Percentiles rank a stretch among this genome's conserved stretches.
Evolutionary conservation across 2,113 vertebrate species (phyloP).

Genomic region (Notechis scutatus): DNA sequence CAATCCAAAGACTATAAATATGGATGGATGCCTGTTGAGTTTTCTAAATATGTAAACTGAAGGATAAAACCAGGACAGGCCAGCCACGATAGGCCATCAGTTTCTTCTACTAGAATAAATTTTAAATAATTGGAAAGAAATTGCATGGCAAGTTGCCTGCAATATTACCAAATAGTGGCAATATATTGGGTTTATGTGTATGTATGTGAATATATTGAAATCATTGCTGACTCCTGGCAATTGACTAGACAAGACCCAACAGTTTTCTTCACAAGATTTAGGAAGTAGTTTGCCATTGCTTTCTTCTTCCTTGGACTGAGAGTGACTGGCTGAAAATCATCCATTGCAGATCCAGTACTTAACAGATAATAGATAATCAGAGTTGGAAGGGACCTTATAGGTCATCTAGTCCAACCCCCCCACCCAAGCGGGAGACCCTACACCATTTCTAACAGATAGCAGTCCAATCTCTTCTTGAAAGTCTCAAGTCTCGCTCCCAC

Average conservation of each 20-base stretch:
- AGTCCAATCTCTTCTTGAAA: too few relatives aligned
- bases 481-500: too few relatives aligned
- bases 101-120: neutral
- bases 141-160: neutral
- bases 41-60: neutral
- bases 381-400: too few relatives aligned
- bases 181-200: neutral
- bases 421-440: too few relatives aligned
- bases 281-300: neutral
- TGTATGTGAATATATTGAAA: neutral
- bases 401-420: too few relatives aligned
- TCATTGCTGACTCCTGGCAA: neutral
- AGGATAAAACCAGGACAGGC: neutral
- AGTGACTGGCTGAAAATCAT: neutral
- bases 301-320: neutral
- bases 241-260: neutral
- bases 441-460: too few relatives aligned
- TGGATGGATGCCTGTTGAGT: neutral
- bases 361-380: too few relatives aligned
- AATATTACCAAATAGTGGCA: neutral
- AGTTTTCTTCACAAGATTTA: neutral
- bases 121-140: neutral
- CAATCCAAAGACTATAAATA: neutral
- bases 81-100: neutral
- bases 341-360: too few relatives aligned